Base-by-base conservation (phyloP, 1,140 invertebrate genomes). In the Drosophila carrolli region DNA sequence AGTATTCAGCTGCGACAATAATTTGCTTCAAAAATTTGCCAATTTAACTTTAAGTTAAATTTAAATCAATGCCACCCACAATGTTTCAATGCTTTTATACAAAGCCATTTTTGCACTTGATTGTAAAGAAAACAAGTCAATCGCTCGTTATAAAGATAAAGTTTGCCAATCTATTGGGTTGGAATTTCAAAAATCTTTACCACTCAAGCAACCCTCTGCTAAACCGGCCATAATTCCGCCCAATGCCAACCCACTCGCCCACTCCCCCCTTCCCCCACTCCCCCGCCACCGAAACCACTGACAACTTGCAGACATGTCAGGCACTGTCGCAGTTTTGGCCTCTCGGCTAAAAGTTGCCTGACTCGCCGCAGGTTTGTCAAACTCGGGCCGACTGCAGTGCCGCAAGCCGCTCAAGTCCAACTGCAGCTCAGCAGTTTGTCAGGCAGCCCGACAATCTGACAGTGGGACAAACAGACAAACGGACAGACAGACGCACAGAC, bases 251-350 rank as follows among this genome's bases (percentile, higher is more conserved):
- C 60, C 61, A 50, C 54, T 41, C 56, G 51, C 23, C 51, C 51
- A 41, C 37, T 57, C 23, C 23, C 44, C 29, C 57, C 29, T 0
- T 32, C 0, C 23, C 23, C 23, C 23, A 23, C 46, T 19, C 19
- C 54, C 10, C 38, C 23, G 27, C 16, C 37, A 40, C 7, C 23
- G n/a, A n/a, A 19, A 27, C 23, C 66, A 29, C 37, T 71, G 67
- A 71, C 72, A 81, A 78, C 82, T 86, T 77, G 81, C 82, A 85
- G 81, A 78, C 82, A 74, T 85, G 78, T 84, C 81, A 68, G 60
- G 46, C 61, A 54, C 65, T 68, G 61, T 66, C 14, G 59, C 43
- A 58, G 71, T 16, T 51, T 40, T 41, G 40, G 63, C 62, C 53
- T 65, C 43, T 19, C 51, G 62, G 73, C 75, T 68, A 66, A 57